Conservation (phyloP, 2,888 invertebrate genomes). For the Bimastos eiseni region DNA sequence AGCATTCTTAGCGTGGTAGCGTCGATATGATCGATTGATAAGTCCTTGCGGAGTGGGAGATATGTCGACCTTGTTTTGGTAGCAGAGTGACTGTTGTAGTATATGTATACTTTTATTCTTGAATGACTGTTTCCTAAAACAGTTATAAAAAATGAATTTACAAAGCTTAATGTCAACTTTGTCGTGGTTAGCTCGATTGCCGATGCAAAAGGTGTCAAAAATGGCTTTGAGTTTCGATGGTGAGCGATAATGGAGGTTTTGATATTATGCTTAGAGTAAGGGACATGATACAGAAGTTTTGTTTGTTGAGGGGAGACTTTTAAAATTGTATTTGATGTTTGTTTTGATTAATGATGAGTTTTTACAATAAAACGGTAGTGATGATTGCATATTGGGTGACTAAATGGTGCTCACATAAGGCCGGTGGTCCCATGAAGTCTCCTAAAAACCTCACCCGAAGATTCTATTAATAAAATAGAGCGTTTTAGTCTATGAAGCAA, state of each 20-base stretch:
- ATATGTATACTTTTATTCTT: background rate
- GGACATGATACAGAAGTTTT: background rate
- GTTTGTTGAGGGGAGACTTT: too few species aligned
- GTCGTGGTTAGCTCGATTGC: background rate
- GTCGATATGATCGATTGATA: too few species aligned
- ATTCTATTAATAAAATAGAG: too few species aligned
- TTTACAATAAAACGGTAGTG: too few species aligned
- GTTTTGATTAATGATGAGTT: too few species aligned
- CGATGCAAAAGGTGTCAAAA: background rate
- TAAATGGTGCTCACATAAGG: too few species aligned
- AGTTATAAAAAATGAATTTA: background rate
- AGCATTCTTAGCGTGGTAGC: too few species aligned
- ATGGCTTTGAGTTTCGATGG: background rate
- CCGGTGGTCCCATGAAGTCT: too few species aligned
- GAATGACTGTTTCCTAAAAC: background rate
- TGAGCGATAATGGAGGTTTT: background rate
- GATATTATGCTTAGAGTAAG: background rate
- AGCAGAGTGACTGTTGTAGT: background rate
- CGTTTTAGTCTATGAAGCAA: too few species aligned
- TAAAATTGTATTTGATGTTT: too few species aligned
- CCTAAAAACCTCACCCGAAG: too few species aligned
- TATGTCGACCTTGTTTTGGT: conserved; percentile 13
- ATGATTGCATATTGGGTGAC: too few species aligned
- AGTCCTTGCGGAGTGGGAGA: background rate
- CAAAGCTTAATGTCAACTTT: background rate